Base-by-base conservation (phyloP, 2,113 vertebrate species). In the Oryzias javanicus region DNA sequence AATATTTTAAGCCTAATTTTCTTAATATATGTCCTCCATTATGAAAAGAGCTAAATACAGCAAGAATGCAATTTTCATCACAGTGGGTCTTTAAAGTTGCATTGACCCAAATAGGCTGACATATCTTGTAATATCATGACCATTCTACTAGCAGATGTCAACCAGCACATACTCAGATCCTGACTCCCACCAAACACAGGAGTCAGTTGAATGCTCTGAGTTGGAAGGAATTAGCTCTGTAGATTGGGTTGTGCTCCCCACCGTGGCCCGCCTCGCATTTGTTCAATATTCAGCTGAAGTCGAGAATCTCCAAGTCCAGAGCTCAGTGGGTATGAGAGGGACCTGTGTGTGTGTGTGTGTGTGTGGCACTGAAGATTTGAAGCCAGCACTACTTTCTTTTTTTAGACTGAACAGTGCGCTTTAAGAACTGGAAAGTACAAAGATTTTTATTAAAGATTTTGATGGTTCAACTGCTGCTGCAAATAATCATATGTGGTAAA, bases 201-300 rank as follows among this genome's bases (percentile, higher is more conserved):
- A 88, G 83, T 82, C 79, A 81, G 78, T 81, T 86, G 81, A 81
- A 86, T 86, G 68, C 74, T 75, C 78, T 55, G 17, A 83, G 85
- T 84, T 84, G 79, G 82, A 85, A 83, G 71, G 82, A 83, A 84
- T 84, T 85, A 84, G 85, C 76, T 87, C 69, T 82, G 81, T 79
- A 84, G 80, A 84, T 87, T 79, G 78, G 79, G 71, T 80, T 81
- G 75, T 78, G 84, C 76, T 80, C 64, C 68, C 72, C 73, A 80
- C 74, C 80, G 76, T 77, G 29, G 74, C 66, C 68, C 60, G 80
- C 60, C 41, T 41, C 54, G 78, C 71, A 52, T 85, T 85, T 83
- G 75, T 76, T 86, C 85, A 85, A 81, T 85, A 82, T 86, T 81
- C 80, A 79, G 76, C 74, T 81, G 76, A 85, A 85, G 78, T 50